A percentile compares a stretch with the other conserved stretches of the same genome.
Evolutionary conservation across 2,113 vertebrate species (phyloP).

Genomic region (Clarias batrachus): DNA sequence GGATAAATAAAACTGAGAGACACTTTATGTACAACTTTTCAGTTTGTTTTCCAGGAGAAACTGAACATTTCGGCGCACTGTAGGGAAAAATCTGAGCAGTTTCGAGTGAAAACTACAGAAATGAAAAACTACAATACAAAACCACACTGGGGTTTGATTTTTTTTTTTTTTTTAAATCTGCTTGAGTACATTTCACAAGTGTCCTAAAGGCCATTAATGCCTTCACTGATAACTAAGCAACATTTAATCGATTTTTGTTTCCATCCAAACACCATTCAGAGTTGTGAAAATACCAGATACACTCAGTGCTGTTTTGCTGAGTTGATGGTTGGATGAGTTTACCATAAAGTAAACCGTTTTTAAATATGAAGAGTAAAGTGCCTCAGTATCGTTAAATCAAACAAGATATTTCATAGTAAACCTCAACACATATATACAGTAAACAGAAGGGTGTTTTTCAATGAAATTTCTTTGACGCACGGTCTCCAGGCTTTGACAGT

Average conservation of each 20-base stretch:
- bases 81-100: constrained; percentile 77
- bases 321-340: background rate
- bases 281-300: background rate
- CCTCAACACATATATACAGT: constrained; percentile 29
- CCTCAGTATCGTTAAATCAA: constrained; percentile 62
- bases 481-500: constrained; percentile 19
- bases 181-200: constrained; percentile 5
- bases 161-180: background rate
- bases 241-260: background rate
- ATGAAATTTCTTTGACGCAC: constrained; percentile 7
- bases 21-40: constrained; percentile 63
- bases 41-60: constrained; percentile 62
- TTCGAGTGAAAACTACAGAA: constrained; percentile 75
- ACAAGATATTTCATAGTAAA: constrained; percentile 53
- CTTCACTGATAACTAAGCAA: constrained; percentile 1
- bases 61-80: constrained; percentile 72
- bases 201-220: background rate
- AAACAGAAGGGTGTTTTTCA: constrained; percentile 33
- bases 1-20: constrained; percentile 76
- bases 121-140: constrained; percentile 81
- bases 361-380: constrained; percentile 51
- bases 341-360: constrained; percentile 7
- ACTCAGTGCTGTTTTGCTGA: constrained; percentile 10
- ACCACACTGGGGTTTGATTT: constrained; percentile 72
- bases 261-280: background rate